Base-by-base conservation (phyloP, 2,888 invertebrate genomes). In the Agonopterix subpropinquella region DNA sequence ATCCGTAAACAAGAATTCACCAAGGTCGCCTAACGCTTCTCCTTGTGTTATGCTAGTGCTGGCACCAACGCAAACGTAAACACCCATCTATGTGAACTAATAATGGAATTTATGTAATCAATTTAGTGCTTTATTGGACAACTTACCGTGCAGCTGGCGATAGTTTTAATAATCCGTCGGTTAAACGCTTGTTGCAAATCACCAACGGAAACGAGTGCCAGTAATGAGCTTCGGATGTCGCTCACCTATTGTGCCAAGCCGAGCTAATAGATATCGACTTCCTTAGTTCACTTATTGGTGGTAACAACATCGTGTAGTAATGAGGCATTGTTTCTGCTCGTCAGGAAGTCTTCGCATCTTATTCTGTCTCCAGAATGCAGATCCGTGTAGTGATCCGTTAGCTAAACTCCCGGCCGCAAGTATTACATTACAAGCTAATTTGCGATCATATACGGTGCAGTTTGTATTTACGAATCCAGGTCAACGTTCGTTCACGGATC, bases 161-260 rank as follows among this genome's bases (percentile, higher is more conserved):
- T 47, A 47, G 45, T 49, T 49, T 28, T 49, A 57, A 45, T 36
- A 53, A 51, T 47, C 46, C 58, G 58, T 67, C 67, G 71, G 74
- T 77, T 74, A 72, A 69, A 72, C 67, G 80, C 75, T 68, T 77
- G 77, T 83, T 78, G 80, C 79, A 76, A 83, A 86, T 82, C 71
- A 72, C 76, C 73, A 84, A 71, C 87, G 87, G 87, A 88, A 87
- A 85, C 72, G 80, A 77, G 78, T 68, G 67, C 70, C 78, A 80
- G 78, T 86, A 88, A 88, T 84, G 87, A 86, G 87, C 83, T 86
- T 87, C 87, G 87, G 87, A 88, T 87, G 83, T 86, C 86, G 85
- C 84, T 86, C 84, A 84, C 81, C 87, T 87, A 88, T 88, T 88
- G 87, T 88, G 82, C 80, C 69, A 59, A 73, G 82, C 85, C 69